phyloP scores from a whole-genome alignment of 2,888 invertebrate species.

The Zhuqinia jingwanae region DNA sequence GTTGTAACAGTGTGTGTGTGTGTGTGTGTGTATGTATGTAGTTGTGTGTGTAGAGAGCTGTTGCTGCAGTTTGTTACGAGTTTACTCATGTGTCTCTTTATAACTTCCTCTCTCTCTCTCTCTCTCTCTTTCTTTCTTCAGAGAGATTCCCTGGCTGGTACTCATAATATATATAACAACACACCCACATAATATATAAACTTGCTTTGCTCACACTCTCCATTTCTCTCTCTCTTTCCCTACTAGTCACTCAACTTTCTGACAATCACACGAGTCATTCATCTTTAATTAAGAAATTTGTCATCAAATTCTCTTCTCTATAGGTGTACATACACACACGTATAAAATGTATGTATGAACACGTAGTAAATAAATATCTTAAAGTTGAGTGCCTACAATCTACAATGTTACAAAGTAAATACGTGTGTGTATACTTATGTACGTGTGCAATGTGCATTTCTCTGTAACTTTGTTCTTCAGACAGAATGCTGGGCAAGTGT shows the following conservation, averaged over 20 bases:
- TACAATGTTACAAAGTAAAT: too few relatives aligned
- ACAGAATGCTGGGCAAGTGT: too few relatives aligned
- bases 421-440: too few relatives aligned
- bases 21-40: not conserved
- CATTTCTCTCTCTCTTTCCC: not conserved
- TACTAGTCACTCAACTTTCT: slow-evolving; percentile 45
- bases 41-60: slow-evolving; percentile 8
- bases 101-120: not conserved
- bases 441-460: too few relatives aligned
- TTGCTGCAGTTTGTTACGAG: not conserved
- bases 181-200: slow-evolving; percentile 10
- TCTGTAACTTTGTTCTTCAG: too few relatives aligned
- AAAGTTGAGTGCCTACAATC: too few relatives aligned
- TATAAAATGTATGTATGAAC: not conserved
- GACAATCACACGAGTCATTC: slow-evolving; percentile 69
- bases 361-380: not conserved
- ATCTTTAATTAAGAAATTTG: slow-evolving; percentile 73
- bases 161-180: too few relatives aligned
- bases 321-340: not conserved
- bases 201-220: slow-evolving; percentile 11
- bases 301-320: slow-evolving; percentile 65
- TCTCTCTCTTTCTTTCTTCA: slow-evolving; percentile 26
- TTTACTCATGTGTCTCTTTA: not conserved
- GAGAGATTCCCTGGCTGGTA: too few relatives aligned
- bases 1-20: too few relatives aligned